Evolutionary conservation across 2,797 vertebrate genomes (phyloP).

Genomic region (Syngnathus rostellatus): DNA sequence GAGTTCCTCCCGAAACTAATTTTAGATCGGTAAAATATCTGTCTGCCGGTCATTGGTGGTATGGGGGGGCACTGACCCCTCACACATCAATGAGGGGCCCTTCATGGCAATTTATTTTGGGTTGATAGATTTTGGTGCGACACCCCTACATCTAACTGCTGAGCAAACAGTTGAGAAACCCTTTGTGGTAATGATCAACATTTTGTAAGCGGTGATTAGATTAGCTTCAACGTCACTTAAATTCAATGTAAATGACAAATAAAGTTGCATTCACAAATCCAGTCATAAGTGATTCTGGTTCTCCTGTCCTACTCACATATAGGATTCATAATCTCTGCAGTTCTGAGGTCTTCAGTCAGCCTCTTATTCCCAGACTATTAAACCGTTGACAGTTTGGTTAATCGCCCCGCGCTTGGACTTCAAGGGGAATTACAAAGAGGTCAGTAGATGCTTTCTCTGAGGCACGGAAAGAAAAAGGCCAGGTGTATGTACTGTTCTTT

Average conservation of each 20-base stretch:
- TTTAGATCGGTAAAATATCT: no score
- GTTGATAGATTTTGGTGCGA: no score
- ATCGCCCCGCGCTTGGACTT: constrained; percentile 55
- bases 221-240: background rate
- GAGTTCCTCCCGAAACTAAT: no score
- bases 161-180: background rate
- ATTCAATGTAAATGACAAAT: background rate
- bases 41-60: no score
- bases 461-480: constrained; percentile 35
- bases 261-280: constrained; percentile 10
- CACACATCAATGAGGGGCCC: no score
- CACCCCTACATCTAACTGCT: no score
- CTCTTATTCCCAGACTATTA: constrained; percentile 57
- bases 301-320: constrained; percentile 13
- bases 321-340: constrained; percentile 33
- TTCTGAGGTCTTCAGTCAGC: constrained; percentile 39
- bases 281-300: constrained; percentile 14
- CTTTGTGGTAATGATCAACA: background rate
- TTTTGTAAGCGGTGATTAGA: background rate
- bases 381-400: constrained; percentile 59
- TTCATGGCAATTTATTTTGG: no score
- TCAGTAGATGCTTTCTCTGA: constrained; percentile 36
- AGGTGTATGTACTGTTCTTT: constrained; percentile 13
- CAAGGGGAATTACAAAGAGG: constrained; percentile 41
- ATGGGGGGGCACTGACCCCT: no score